Percentiles rank a stretch among this genome's conserved stretches.
phyloP scores from a whole-genome alignment of 1,140 invertebrate genomes.

The Drosophila pectinifera region DNA sequence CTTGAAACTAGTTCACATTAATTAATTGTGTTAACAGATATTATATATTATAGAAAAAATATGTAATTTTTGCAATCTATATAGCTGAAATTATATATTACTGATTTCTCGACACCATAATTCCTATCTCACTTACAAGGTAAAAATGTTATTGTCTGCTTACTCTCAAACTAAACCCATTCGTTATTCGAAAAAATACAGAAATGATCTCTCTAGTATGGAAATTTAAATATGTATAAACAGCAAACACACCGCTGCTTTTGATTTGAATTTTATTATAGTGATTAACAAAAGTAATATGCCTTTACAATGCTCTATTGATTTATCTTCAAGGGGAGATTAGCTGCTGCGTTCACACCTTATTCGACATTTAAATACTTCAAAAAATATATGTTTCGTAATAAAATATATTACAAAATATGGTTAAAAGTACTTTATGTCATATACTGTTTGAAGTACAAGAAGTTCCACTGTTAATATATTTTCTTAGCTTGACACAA shows the following conservation, averaged over 20 bases:
- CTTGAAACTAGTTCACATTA: no score
- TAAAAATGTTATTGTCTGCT: background rate
- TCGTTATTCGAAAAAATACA: background rate
- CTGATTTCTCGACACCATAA: background rate
- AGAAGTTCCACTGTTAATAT: background rate
- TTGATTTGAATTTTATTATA: slow-evolving; percentile 8
- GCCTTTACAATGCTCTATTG: no score
- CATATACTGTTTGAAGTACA: no score
- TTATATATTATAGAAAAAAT: no score
- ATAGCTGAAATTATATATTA: background rate
- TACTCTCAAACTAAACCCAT: slow-evolving; percentile 3
- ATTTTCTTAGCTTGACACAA: background rate
- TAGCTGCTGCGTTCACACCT: background rate
- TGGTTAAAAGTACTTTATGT: no score
- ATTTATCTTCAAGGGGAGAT: background rate
- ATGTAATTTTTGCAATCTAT: background rate
- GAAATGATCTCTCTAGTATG: background rate
- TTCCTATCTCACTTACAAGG: background rate
- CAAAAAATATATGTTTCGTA: no score
- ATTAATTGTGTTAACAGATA: no score
- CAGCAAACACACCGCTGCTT: slow-evolving; percentile 1
- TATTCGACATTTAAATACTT: no score
- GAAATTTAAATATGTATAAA: slow-evolving; percentile 24
- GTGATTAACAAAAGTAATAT: slow-evolving; percentile 3
- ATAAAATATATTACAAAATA: no score